A percentile compares a stretch with the other conserved stretches of the same genome.
Evolutionary conservation across 1,140 invertebrate genomes (phyloP).

Genomic region (Parapsyche elsis): DNA sequence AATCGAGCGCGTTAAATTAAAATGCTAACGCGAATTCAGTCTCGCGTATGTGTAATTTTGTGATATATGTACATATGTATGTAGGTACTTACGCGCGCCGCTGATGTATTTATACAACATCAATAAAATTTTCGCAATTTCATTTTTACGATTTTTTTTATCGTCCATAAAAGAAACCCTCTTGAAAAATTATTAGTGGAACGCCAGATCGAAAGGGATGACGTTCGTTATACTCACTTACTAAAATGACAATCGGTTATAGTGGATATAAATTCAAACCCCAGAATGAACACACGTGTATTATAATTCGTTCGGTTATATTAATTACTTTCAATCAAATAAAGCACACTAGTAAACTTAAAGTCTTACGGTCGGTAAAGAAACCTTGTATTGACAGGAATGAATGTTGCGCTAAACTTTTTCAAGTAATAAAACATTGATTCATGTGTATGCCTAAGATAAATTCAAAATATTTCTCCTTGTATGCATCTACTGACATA

Average conservation of each 20-base stretch:
- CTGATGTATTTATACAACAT: conserved; percentile 16
- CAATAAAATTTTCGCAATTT: conserved; percentile 34
- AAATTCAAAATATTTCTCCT: no score
- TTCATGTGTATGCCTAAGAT: no score
- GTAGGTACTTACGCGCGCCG: no score
- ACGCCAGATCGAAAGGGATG: conserved; percentile 8
- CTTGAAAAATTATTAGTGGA: conserved; percentile 27
- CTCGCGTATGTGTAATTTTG: neutral
- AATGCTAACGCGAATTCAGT: neutral
- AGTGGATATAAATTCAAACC: conserved; percentile 12
- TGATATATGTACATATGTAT: no score
- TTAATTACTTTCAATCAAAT: no score
- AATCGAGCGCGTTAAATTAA: neutral
- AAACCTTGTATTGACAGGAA: no score
- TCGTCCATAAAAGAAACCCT: conserved; percentile 21
- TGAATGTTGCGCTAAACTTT: no score
- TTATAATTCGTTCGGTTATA: no score
- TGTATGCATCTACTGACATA: no score
- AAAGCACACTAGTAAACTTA: no score
- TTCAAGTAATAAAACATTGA: no score
- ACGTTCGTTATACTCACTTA: conserved; percentile 1
- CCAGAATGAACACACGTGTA: neutral
- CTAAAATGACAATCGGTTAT: conserved; percentile 14
- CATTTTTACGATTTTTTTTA: conserved; percentile 27
- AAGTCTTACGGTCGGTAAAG: no score